Conservation (phyloP, 2,888 invertebrate species). For the Acanthosepion esculentum region DNA sequence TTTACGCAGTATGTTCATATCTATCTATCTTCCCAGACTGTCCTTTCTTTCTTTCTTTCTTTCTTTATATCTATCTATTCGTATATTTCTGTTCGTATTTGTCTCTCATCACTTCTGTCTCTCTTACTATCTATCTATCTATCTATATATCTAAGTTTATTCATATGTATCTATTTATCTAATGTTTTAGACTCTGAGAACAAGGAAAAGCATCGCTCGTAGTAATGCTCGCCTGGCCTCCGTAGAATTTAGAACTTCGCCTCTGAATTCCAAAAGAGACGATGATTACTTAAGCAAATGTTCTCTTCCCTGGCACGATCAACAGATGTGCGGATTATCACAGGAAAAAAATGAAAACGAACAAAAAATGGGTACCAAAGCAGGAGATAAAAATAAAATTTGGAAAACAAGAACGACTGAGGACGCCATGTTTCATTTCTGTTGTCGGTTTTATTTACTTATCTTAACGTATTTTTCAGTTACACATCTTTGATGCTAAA, state of each 20-base stretch:
- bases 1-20: too few species aligned
- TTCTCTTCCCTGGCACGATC: background rate
- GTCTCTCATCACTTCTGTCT: too few species aligned
- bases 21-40: too few species aligned
- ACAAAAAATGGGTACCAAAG: background rate
- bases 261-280: background rate
- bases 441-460: background rate
- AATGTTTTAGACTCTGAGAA: background rate
- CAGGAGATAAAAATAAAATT: background rate
- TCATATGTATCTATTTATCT: too few species aligned
- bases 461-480: background rate
- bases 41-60: too few species aligned
- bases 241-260: background rate
- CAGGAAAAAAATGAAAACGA: background rate
- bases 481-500: background rate
- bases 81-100: too few species aligned
- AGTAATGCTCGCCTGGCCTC: background rate
- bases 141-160: background rate
- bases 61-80: too few species aligned
- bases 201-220: background rate
- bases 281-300: conserved; percentile 1
- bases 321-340: conserved; percentile 9
- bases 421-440: background rate
- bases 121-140: background rate
- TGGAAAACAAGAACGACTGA: background rate